phyloP scores from a whole-genome alignment of 2,113 vertebrate genomes.

The Ariopsis seemanni region DNA sequence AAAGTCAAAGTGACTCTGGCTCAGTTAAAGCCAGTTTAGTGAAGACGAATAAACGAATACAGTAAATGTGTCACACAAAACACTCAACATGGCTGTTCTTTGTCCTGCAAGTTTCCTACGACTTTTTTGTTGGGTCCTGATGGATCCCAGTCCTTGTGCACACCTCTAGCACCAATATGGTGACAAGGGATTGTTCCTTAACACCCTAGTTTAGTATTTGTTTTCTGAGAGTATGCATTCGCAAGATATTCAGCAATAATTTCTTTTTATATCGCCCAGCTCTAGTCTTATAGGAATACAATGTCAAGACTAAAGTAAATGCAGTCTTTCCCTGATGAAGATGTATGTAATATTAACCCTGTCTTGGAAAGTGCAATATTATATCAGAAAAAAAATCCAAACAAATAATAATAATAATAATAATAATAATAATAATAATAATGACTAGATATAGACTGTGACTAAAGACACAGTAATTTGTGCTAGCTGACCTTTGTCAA shows the following conservation, averaged over 20 bases:
- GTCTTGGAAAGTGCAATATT: slow-evolving; percentile 33
- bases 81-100: neutral
- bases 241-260: neutral
- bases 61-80: neutral
- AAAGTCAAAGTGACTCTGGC: neutral
- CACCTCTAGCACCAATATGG: neutral
- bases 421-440: neutral
- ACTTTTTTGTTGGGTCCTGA: neutral
- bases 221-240: neutral
- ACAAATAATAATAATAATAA: neutral
- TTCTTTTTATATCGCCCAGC: slow-evolving; percentile 12
- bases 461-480: too few species aligned
- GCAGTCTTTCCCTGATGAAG: slow-evolving; percentile 10
- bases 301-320: neutral
- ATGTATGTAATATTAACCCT: slow-evolving; percentile 6
- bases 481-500: too few species aligned
- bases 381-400: neutral
- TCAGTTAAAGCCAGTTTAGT: neutral
- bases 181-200: neutral
- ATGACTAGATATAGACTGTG: too few species aligned
- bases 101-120: neutral
- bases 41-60: neutral
- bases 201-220: neutral
- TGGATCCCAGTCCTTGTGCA: neutral
- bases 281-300: neutral